Evolutionary conservation across 2,797 vertebrate genomes (phyloP).

Genomic region (Psittacula echo): DNA sequence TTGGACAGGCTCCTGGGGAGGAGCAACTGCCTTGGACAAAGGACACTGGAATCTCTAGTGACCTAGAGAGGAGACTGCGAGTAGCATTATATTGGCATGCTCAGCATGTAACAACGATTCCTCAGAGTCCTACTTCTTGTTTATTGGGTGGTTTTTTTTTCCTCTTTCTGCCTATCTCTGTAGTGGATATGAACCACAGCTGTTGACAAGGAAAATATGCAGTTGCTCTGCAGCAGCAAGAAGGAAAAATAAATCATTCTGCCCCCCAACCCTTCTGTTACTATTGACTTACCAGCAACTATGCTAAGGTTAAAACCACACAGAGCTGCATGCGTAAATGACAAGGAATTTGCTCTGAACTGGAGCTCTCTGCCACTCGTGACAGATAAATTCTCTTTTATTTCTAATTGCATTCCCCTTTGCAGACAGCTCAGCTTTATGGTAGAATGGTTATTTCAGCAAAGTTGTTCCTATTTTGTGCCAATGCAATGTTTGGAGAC

Average conservation of each 20-base stretch:
- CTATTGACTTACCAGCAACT: conserved; percentile 38
- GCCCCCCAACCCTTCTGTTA: neutral
- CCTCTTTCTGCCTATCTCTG: conserved; percentile 25
- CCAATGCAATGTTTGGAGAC: accelerated
- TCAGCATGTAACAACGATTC: conserved; percentile 54
- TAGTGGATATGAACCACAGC: conserved; percentile 48
- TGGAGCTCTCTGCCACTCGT: neutral
- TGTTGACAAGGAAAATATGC: conserved; percentile 65
- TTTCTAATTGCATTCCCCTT: neutral
- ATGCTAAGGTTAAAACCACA: conserved; percentile 46
- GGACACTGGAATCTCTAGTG: conserved; percentile 29
- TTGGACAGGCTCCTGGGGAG: neutral
- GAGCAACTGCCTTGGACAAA: conserved; percentile 47
- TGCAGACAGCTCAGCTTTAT: neutral
- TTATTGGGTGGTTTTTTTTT: conserved; percentile 21
- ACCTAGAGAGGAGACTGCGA: conserved; percentile 29
- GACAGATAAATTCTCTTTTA: neutral
- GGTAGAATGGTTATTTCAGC: neutral
- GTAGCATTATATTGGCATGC: conserved; percentile 43
- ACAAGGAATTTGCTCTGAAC: conserved; percentile 46
- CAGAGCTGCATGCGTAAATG: neutral
- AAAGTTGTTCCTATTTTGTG: neutral
- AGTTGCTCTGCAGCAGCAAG: conserved; percentile 49
- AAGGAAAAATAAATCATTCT: conserved; percentile 60
- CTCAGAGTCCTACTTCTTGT: conserved; percentile 36